Percentiles rank a stretch among this genome's conserved stretches.
Evolutionary conservation across 2,797 vertebrate genomes (phyloP).

Genomic region (Mormyrops boulengeri): DNA sequence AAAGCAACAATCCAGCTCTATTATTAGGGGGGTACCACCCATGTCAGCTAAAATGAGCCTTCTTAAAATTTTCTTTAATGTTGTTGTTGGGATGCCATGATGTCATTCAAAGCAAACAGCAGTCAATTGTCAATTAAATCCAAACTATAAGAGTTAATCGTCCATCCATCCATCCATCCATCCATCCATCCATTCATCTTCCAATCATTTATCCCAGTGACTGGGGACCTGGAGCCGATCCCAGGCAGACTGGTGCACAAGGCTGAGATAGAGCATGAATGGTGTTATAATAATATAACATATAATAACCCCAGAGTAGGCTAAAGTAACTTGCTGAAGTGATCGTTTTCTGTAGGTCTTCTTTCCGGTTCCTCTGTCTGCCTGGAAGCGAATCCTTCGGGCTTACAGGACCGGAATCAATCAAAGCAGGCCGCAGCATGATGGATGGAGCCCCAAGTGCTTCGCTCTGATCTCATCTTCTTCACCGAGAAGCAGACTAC

Average conservation of each 20-base stretch:
- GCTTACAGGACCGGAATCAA: conserved; percentile 27
- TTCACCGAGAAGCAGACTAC: conserved; percentile 22
- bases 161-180: background rate
- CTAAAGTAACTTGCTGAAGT: background rate
- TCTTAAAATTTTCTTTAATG: background rate
- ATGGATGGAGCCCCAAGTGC: conserved; percentile 38
- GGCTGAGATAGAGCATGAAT: background rate
- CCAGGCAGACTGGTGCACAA: background rate
- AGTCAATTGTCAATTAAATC: background rate
- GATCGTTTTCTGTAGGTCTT: background rate
- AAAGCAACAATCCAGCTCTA: background rate
- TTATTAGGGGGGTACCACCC: background rate
- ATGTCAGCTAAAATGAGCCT: background rate
- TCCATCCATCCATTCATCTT: background rate
- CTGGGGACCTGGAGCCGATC: background rate
- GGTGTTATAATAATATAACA: background rate
- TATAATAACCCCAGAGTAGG: background rate
- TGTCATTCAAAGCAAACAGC: background rate
- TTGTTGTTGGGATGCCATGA: background rate
- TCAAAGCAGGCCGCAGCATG: conserved; percentile 35
- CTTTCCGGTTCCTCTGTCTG: background rate
- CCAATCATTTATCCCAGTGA: background rate
- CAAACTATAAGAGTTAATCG: background rate
- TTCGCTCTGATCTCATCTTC: conserved; percentile 44
- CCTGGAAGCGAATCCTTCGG: background rate